These are phyloP conservation scores for Tragelaphus imberbis DNA, from an alignment of 2,113 vertebrate species.

Conservation along the genomic window DNA sequence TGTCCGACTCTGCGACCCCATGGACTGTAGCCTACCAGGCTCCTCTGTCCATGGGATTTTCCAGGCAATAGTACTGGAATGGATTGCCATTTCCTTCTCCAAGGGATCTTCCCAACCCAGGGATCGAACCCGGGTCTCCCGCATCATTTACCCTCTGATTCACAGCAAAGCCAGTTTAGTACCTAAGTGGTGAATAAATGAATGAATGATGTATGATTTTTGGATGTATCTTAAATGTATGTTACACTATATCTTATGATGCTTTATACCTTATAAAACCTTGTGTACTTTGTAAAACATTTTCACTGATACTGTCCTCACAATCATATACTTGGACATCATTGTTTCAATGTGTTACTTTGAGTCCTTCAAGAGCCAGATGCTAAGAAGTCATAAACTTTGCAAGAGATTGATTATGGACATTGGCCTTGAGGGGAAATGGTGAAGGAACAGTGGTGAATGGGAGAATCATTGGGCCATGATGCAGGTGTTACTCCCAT, in stretches of 20 bases:
- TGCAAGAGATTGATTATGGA: neutral
- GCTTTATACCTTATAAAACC: neutral
- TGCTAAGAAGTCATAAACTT: neutral
- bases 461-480: neutral
- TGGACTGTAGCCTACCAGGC: too few relatives aligned
- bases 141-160: too few relatives aligned
- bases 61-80: too few relatives aligned
- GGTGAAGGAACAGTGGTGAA: neutral
- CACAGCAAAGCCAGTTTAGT: neutral
- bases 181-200: neutral
- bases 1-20: too few relatives aligned
- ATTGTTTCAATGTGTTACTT: neutral
- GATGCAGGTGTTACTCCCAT: rapidly evolving
- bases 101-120: too few relatives aligned
- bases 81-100: too few relatives aligned
- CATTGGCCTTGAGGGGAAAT: neutral
- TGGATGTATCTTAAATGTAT: neutral
- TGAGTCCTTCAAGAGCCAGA: neutral
- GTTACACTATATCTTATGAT: neutral
- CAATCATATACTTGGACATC: neutral
- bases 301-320: neutral
- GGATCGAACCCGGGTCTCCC: too few relatives aligned
- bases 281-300: neutral
- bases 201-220: neutral
- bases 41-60: too few relatives aligned